Percentiles rank a stretch among this genome's conserved stretches.
Evolutionary conservation across 2,888 invertebrate genomes (phyloP).

Genomic region (Orchesellides sinensis): DNA sequence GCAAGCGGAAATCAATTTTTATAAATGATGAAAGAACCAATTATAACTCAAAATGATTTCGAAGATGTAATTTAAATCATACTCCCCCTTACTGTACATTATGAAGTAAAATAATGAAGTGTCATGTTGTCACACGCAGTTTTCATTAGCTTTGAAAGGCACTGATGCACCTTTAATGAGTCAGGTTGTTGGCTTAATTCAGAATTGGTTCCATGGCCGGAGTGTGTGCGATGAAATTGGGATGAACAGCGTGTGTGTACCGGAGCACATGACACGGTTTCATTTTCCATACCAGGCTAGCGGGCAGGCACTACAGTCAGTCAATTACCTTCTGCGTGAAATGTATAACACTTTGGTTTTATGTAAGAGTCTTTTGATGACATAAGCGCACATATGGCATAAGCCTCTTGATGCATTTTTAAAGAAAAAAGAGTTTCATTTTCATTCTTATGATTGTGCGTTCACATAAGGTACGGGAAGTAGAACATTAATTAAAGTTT

Average conservation of each 20-base stretch:
- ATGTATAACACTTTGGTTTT: background rate
- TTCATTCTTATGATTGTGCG: conserved; percentile 20
- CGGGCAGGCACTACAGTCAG: conserved; percentile 13
- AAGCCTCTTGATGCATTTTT: conserved; percentile 37
- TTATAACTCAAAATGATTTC: no score
- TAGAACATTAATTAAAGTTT: conserved; percentile 61
- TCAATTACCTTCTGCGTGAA: background rate
- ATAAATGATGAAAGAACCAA: conserved; percentile 12
- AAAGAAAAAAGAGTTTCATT: conserved; percentile 47
- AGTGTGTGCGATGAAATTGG: conserved; percentile 1
- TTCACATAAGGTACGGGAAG: conserved; percentile 25
- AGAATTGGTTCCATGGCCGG: background rate
- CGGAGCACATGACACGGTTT: conserved; percentile 19
- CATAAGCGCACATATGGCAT: conserved; percentile 21
- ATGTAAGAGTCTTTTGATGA: no score
- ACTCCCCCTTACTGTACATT: background rate
- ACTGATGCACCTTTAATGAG: conserved; percentile 62
- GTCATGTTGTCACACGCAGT: conserved; percentile 53
- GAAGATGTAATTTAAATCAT: no score
- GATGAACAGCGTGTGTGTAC: no score
- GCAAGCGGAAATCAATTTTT: conserved; percentile 61
- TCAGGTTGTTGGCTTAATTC: conserved; percentile 30
- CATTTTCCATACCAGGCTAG: background rate
- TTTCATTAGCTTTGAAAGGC: conserved; percentile 38
- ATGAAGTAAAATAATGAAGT: conserved; percentile 54